phyloP scores from a whole-genome alignment of 2,113 vertebrate species.

The Rhea americana region DNA sequence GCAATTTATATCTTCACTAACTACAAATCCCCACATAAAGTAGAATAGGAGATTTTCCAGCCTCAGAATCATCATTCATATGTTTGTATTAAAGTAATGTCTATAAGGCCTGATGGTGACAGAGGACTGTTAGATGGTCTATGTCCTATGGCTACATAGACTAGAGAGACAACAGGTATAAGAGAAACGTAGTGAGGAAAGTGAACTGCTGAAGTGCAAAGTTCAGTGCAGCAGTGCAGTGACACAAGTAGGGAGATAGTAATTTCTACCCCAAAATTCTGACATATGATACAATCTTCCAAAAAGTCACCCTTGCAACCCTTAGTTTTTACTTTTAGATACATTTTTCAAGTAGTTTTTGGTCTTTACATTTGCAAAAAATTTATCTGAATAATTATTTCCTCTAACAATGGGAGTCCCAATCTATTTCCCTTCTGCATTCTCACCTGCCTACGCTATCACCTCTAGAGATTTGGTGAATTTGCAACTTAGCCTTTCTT shows the following conservation, averaged over 20 bases:
- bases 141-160: background rate
- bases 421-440: constrained; percentile 42
- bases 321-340: background rate
- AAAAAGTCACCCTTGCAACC: background rate
- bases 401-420: constrained; percentile 36
- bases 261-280: background rate
- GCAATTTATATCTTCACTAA: background rate
- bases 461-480: background rate
- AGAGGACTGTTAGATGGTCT: background rate
- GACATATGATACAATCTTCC: background rate
- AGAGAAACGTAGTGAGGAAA: background rate
- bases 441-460: constrained; percentile 34
- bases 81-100: constrained; percentile 41
- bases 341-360: background rate
- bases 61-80: constrained; percentile 15
- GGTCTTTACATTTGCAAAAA: constrained; percentile 39
- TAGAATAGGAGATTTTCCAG: background rate
- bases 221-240: background rate
- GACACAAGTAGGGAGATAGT: background rate
- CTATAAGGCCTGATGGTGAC: constrained; percentile 10
- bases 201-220: background rate
- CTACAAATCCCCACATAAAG: constrained; percentile 32
- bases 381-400: constrained; percentile 42
- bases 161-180: background rate
- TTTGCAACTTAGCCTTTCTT: background rate